A percentile compares a stretch with the other conserved stretches of the same genome.
These are phyloP conservation scores for Cardiocondyla obscurior DNA, from an alignment of 1,140 invertebrate species.

Conservation along the genomic window DNA sequence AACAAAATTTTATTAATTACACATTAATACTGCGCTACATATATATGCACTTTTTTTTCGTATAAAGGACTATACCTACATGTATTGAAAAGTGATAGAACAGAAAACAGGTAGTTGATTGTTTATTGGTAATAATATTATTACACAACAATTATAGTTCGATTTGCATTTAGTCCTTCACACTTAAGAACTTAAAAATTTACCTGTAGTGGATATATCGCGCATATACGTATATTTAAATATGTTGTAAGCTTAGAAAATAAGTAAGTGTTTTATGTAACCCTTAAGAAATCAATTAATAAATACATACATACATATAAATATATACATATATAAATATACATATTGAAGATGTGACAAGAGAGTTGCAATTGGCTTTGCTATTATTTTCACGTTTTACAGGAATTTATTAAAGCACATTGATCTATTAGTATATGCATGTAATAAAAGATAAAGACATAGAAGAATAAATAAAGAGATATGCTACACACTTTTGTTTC, in stretches of 20 bases:
- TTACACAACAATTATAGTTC: background rate
- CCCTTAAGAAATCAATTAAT: background rate
- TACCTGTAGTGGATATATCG: background rate
- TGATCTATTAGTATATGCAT: background rate
- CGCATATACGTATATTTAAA: background rate
- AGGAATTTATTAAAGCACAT: no score
- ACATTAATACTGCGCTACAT: background rate
- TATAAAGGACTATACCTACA: background rate
- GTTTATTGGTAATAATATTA: conserved; percentile 18
- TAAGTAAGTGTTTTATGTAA: conserved; percentile 12
- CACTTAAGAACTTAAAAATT: background rate
- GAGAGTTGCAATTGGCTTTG: background rate
- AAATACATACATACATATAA: background rate
- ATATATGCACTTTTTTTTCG: background rate
- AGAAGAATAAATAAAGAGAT: no score
- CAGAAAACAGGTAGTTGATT: background rate
- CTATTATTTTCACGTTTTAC: background rate
- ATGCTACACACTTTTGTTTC: no score
- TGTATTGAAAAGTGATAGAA: background rate
- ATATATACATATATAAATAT: background rate
- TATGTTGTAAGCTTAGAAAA: background rate
- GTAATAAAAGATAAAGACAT: background rate
- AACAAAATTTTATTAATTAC: background rate
- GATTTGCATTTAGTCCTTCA: background rate
- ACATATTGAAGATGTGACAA: background rate